These are phyloP conservation scores for Cirrhinus mrigala DNA, from an alignment of 2,797 vertebrate genomes.

Conservation along the genomic window DNA sequence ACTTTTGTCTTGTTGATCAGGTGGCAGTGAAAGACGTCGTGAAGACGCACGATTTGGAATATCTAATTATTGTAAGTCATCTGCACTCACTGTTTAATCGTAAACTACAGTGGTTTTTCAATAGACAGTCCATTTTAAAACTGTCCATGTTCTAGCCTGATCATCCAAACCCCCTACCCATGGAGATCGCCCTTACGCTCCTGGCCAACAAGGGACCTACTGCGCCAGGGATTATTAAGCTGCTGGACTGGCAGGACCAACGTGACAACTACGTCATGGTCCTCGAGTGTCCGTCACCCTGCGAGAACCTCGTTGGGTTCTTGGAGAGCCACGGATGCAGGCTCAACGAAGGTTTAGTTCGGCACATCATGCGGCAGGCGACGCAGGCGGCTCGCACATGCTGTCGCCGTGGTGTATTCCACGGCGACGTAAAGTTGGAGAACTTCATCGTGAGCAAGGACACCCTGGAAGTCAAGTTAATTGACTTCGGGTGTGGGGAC, in stretches of 20 bases:
- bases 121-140: not conserved
- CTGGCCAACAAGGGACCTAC: not conserved
- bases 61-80: not conserved
- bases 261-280: not conserved
- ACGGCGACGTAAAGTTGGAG: not conserved
- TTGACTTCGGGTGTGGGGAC: not conserved
- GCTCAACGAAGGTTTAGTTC: not conserved
- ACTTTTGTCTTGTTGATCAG: not conserved
- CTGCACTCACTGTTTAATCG: not conserved
- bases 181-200: not conserved
- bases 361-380: not conserved
- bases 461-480: not conserved
- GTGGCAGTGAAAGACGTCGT: not conserved
- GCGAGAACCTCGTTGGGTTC: not conserved
- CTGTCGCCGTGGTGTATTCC: not conserved
- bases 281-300: not conserved
- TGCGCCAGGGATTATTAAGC: not conserved
- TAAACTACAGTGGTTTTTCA: not conserved
- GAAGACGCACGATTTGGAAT: not conserved
- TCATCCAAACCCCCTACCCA: not conserved
- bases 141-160: not conserved
- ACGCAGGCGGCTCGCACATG: not conserved
- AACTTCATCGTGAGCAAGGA: not conserved
- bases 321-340: not conserved
- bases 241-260: not conserved